A percentile compares a stretch with the other conserved stretches of the same genome.
Conservation (phyloP, 2,888 invertebrate genomes). For the Machimus rusticus region DNA sequence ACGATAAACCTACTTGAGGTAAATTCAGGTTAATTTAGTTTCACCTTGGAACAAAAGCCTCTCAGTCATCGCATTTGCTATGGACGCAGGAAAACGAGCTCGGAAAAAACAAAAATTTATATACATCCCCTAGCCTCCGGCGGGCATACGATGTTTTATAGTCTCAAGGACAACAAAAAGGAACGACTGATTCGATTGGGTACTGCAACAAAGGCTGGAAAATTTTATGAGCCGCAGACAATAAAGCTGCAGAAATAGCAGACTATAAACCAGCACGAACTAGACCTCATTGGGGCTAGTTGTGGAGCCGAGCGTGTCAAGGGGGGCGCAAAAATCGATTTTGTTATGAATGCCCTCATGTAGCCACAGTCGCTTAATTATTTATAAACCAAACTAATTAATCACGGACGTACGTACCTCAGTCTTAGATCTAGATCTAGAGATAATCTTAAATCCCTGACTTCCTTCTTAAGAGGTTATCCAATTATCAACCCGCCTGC, state of each 20-base stretch:
- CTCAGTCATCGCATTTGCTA: not conserved
- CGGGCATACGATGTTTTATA: not conserved
- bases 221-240: not conserved
- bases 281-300: not conserved
- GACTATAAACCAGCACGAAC: not conserved
- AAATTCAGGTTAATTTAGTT: not conserved
- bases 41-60: not conserved
- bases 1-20: not conserved
- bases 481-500: slow-evolving; percentile 18
- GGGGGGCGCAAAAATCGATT: not conserved
- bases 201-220: not conserved
- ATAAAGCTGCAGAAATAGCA: not conserved
- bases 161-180: not conserved
- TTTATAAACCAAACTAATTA: slow-evolving; percentile 16
- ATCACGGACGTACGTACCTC: not conserved
- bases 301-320: not conserved
- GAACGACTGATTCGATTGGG: not conserved
- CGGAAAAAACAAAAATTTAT: not conserved
- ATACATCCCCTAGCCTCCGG: not conserved
- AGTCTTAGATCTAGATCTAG: not conserved
- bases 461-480: slow-evolving; percentile 17
- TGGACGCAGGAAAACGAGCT: not conserved
- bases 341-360: not conserved
- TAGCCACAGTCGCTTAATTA: slow-evolving; percentile 4
- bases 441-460: not conserved